A percentile compares a stretch with the other conserved stretches of the same genome.
Conservation (phyloP, 2,113 vertebrate species). For the Platysteira castanea region DNA sequence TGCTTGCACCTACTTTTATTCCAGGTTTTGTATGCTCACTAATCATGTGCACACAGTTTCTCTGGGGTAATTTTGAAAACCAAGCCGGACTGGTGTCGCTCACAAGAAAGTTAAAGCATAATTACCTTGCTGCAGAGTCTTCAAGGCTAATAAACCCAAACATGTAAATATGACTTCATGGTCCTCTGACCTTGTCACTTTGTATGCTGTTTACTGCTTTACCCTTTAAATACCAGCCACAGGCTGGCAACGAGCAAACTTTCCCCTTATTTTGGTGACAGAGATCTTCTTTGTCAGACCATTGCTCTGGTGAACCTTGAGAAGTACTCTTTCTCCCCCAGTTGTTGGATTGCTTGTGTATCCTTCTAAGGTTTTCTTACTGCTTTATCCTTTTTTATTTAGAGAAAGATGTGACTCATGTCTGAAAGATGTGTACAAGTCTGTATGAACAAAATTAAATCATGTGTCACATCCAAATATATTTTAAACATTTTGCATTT, state of each 20-base stretch:
- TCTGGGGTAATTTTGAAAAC: not conserved
- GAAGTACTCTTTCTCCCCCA: not conserved
- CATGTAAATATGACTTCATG: not conserved
- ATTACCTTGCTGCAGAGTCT: not conserved
- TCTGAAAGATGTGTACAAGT: no score
- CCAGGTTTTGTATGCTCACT: not conserved
- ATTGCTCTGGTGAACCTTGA: not conserved
- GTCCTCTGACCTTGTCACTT: not conserved
- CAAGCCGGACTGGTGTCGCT: not conserved
- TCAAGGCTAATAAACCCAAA: slow-evolving; percentile 6
- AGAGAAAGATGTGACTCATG: no score
- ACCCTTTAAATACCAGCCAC: not conserved
- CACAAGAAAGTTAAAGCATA: not conserved
- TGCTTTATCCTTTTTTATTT: not conserved
- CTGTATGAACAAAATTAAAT: no score
- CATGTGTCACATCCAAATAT: no score
- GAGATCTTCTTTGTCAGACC: not conserved
- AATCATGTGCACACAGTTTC: not conserved
- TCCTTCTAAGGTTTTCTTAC: not conserved
- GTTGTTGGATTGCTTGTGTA: not conserved
- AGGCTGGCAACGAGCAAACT: not conserved
- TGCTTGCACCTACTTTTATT: not conserved
- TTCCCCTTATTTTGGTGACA: not conserved
- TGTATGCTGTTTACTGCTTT: not conserved
- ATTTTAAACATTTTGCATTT: not conserved